Conservation (phyloP, 2,888 invertebrate species). For the Ophion ellenae region DNA sequence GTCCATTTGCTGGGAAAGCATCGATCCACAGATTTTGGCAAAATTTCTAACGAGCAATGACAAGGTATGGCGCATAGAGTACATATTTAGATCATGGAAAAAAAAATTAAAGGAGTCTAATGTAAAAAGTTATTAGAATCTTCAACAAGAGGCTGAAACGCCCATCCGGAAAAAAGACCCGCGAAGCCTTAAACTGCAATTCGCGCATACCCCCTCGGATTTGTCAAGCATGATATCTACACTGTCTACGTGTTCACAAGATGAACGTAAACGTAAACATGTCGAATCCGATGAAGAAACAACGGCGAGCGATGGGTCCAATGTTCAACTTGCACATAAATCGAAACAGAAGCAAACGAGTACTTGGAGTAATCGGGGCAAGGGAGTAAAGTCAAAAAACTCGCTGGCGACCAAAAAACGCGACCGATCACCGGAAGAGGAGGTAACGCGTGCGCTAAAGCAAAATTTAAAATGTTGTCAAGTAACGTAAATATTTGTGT, state of each 20-base stretch:
- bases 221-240: conserved; percentile 9
- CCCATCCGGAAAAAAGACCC: conserved; percentile 12
- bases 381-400: background rate
- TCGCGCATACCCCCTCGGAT: conserved; percentile 1
- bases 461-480: background rate
- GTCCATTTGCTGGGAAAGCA: conserved; percentile 7
- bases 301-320: background rate
- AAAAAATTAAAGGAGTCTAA: conserved; percentile 1
- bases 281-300: background rate
- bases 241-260: background rate
- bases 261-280: conserved; percentile 8
- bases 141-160: background rate
- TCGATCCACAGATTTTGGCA: background rate
- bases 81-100: background rate
- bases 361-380: background rate
- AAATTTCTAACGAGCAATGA: conserved; percentile 5
- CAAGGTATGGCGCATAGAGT: background rate
- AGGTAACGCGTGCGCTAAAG: conserved; percentile 10
- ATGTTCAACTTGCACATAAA: background rate
- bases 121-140: conserved; percentile 13
- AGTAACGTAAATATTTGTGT: background rate
- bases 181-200: conserved; percentile 14
- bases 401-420: conserved; percentile 4
- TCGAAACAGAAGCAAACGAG: conserved; percentile 6
- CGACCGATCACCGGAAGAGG: conserved; percentile 2